phyloP scores from a whole-genome alignment of 1,140 invertebrate species.

The Oryzaephilus surinamensis region DNA sequence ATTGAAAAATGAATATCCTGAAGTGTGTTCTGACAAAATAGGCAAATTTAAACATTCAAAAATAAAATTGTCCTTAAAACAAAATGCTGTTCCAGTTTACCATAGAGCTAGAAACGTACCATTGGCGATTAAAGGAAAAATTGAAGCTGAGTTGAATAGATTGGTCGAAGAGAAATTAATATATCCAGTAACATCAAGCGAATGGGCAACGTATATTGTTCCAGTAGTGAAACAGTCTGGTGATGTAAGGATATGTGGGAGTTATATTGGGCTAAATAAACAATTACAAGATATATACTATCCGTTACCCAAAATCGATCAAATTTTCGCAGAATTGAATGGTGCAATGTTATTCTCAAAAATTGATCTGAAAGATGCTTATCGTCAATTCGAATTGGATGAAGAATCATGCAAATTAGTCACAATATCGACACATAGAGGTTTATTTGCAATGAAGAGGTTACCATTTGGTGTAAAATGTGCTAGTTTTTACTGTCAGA shows the following conservation, averaged over 20 bases:
- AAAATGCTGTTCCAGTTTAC: neutral
- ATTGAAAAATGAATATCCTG: neutral
- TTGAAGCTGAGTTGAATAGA: slow-evolving; percentile 7
- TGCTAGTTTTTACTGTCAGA: slow-evolving; percentile 31
- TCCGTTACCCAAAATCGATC: slow-evolving; percentile 18
- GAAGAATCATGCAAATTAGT: slow-evolving; percentile 9
- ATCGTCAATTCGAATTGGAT: slow-evolving; percentile 10
- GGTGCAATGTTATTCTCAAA: slow-evolving; percentile 11
- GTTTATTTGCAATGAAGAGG: slow-evolving; percentile 19
- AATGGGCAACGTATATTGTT: slow-evolving; percentile 6
- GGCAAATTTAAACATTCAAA: slow-evolving; percentile 1
- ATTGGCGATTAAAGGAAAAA: slow-evolving; percentile 9
- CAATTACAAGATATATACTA: slow-evolving; percentile 13
- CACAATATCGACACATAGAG: slow-evolving; percentile 17
- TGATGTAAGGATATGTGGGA: slow-evolving; percentile 32
- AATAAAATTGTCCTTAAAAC: slow-evolving; percentile 1
- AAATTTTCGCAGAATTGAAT: slow-evolving; percentile 15
- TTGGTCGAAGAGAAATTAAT: slow-evolving; percentile 1
- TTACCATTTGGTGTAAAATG: slow-evolving; percentile 13
- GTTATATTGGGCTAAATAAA: slow-evolving; percentile 29
- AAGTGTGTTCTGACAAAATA: neutral
- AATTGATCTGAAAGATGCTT: slow-evolving; percentile 16
- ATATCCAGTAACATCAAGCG: neutral
- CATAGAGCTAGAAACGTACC: slow-evolving; percentile 3
- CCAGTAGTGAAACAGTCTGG: slow-evolving; percentile 14